Evolutionary conservation across 2,888 invertebrate genomes (phyloP).

Genomic region (Lobophora halterata): DNA sequence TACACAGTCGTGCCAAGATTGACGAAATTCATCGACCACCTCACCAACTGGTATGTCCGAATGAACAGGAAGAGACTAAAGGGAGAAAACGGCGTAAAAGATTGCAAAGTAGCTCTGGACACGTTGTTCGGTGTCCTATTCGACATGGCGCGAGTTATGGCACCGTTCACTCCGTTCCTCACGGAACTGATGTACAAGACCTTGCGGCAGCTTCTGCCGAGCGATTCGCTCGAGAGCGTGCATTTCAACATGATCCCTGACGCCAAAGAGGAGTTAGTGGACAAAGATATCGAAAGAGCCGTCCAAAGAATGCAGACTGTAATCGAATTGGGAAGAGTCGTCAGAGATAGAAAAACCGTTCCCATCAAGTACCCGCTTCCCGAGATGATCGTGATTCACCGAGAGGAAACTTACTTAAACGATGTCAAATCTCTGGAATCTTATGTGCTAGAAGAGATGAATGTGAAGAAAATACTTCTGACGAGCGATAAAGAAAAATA

Average conservation of each 20-base stretch:
- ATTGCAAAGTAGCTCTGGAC: conserved; percentile 91
- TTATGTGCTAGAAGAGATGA: conserved; percentile 96
- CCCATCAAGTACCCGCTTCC: conserved; percentile 98
- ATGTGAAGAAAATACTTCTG: conserved; percentile 91
- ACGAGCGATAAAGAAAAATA: conserved; percentile 95
- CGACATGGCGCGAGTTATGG: conserved; percentile 95
- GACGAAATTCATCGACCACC: conserved; percentile 97
- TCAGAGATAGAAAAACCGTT: conserved; percentile 95
- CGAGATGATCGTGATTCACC: conserved; percentile 97
- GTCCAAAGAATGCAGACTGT: conserved; percentile 96
- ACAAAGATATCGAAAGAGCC: conserved; percentile 92
- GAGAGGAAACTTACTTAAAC: conserved; percentile 87
- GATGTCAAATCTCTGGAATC: conserved; percentile 89
- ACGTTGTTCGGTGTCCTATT: conserved; percentile 94
- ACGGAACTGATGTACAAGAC: conserved; percentile 97
- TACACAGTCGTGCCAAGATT: conserved; percentile 97
- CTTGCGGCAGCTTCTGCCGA: conserved; percentile 84
- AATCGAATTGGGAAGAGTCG: conserved; percentile 95
- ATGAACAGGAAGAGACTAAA: conserved; percentile 97
- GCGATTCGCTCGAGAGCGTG: conserved; percentile 85
- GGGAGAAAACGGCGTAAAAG: conserved; percentile 91
- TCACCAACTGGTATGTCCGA: conserved; percentile 99
- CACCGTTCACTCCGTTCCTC: conserved; percentile 98
- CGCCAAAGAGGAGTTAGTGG: conserved; percentile 85
- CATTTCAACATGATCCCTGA: conserved; percentile 96